Percentiles rank a stretch among this genome's conserved stretches.
These are phyloP conservation scores for Acrocyrtus sp. DNA, from an alignment of 2,888 invertebrate species.

Conservation along the genomic window DNA sequence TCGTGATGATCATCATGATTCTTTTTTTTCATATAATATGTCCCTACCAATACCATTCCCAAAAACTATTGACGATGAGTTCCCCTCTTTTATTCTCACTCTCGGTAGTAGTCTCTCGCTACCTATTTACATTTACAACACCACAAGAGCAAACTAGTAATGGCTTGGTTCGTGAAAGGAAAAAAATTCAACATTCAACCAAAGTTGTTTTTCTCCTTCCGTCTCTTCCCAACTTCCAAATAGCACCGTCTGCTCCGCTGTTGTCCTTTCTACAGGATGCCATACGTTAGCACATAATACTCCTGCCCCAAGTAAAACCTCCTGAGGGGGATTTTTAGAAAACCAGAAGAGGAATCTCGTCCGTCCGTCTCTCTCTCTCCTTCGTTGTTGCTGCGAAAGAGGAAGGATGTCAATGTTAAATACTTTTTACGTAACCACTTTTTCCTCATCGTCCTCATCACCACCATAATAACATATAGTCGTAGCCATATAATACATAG, in stretches of 20 bases:
- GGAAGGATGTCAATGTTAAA: constrained; percentile 56
- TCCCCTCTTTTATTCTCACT: too few relatives aligned
- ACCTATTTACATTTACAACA: too few relatives aligned
- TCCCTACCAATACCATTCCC: too few relatives aligned
- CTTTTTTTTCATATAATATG: constrained; percentile 3
- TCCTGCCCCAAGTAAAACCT: constrained; percentile 48
- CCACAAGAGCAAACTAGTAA: constrained; percentile 19
- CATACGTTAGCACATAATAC: constrained; percentile 4
- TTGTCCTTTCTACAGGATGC: background rate
- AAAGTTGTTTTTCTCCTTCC: constrained; percentile 56
- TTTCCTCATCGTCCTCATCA: constrained; percentile 50
- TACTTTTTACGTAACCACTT: constrained; percentile 55
- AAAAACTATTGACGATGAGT: too few relatives aligned
- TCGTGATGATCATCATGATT: constrained; percentile 3
- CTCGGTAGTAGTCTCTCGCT: too few relatives aligned
- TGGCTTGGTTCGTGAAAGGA: constrained; percentile 18
- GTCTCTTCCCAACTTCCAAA: constrained; percentile 22
- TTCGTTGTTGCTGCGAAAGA: constrained; percentile 33
- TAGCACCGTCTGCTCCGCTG: background rate
- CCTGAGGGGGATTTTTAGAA: constrained; percentile 53
- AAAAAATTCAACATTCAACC: constrained; percentile 30
- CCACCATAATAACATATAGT: constrained; percentile 23
- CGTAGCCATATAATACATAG: constrained; percentile 42
- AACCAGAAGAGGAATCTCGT: constrained; percentile 51
- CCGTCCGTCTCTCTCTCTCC: constrained; percentile 30